Evolutionary conservation across 2,113 vertebrate species (phyloP).

Genomic region (Neotragus pygmaeus): DNA sequence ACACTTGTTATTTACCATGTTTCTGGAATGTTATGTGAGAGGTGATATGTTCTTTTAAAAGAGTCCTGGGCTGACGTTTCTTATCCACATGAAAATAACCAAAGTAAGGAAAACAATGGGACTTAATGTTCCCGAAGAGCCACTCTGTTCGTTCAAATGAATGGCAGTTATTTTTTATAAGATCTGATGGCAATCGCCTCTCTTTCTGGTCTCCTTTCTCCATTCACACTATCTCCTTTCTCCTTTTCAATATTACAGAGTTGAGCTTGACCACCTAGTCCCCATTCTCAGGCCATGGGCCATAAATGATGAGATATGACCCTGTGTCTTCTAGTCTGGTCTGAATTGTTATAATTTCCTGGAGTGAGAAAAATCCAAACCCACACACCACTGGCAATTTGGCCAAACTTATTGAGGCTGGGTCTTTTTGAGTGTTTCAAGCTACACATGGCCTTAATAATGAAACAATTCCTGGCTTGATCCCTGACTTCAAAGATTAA

Average conservation of each 20-base stretch:
- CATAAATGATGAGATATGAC: not conserved
- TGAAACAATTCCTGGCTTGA: constrained; percentile 54
- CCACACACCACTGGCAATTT: constrained; percentile 29
- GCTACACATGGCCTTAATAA: constrained; percentile 64
- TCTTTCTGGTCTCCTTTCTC: not conserved
- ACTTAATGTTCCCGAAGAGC: not conserved
- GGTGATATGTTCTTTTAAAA: constrained; percentile 11
- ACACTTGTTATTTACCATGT: constrained; percentile 54
- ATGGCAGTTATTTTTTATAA: not conserved
- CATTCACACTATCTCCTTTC: not conserved
- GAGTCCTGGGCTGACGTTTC: constrained; percentile 21
- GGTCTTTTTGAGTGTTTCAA: constrained; percentile 29
- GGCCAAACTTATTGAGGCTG: constrained; percentile 23
- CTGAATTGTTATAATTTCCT: constrained; percentile 1
- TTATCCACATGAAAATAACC: constrained; percentile 52
- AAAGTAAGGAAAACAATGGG: constrained; percentile 14
- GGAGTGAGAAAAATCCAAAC: constrained; percentile 40
- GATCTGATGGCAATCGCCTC: not conserved
- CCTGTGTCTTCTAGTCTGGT: constrained; percentile 3
- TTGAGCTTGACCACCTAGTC: not conserved
- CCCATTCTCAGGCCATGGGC: not conserved
- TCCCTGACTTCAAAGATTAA: constrained; percentile 49
- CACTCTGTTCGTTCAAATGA: not conserved
- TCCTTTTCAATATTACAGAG: not conserved
- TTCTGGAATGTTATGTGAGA: constrained; percentile 54